Base-by-base conservation (phyloP, 1,140 invertebrate species). In the Bombus confusus region DNA sequence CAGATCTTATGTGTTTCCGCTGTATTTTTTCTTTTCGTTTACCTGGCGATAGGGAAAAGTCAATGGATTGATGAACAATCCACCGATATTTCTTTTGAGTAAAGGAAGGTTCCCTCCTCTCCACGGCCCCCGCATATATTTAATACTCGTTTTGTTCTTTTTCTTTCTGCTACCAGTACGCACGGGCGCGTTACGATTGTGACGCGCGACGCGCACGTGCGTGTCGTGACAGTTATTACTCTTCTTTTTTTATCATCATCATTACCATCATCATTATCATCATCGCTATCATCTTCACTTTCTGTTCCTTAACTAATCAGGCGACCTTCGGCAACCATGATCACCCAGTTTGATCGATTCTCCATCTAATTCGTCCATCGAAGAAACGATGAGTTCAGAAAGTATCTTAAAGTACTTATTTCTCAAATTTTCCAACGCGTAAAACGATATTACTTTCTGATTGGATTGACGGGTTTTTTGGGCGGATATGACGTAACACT, bases 91-190 rank as follows among this genome's bases (percentile, higher is more conserved):
- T 79, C 39, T 13, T 62, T 80, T 47, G 85, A 88, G 88, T 90
- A 92, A 94, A 94, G 93, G 92, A 95, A 94, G 92, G 91, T 92
- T 94, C 93, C 94, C 94, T 94, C 94, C 93, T 94, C 93, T 95
- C 94, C 93, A 93, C 92, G 93, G 93, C 93, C 94, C 93, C 93
- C 94, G 92, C 93, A 94, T 93, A 94, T 95, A 95, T 95, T 94
- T 95, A 94, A 94, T 95, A 95, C 93, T 95, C 92, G 86, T 92
- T 94, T 93, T 91, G 86, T 47, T 75, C 52, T 76, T 76, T 76
- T 59, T 75, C 89, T 68, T 82, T 78, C 84, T 89, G 81, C 57
- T 83, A 78, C 68, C 81, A 62, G 64, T 86, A 91, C 91, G 92
- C 89, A 88, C 87, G 87, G 15, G 78, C 68, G 88, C 87, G 84